Conservation (phyloP, 2,888 invertebrate species). For the Andricus curvator region DNA sequence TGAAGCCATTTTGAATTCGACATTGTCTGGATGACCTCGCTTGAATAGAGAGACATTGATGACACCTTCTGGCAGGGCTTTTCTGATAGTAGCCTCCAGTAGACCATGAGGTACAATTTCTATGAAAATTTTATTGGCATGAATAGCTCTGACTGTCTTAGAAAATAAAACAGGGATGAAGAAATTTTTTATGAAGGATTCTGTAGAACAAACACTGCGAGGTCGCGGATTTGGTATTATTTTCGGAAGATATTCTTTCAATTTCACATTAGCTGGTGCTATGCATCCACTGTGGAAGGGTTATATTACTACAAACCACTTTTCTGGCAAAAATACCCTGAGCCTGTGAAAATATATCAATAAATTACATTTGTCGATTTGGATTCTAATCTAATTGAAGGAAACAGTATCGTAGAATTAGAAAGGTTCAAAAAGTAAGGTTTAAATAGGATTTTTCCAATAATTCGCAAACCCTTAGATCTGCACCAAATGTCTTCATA, state of each 20-base stretch:
- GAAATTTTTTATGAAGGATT: slow-evolving; percentile 93
- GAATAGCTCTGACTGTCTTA: slow-evolving; percentile 89
- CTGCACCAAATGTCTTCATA: too few relatives aligned
- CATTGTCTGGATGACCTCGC: too few relatives aligned
- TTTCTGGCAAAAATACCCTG: slow-evolving; percentile 86
- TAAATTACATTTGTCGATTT: neutral
- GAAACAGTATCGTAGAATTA: too few relatives aligned
- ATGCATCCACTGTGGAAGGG: slow-evolving; percentile 34
- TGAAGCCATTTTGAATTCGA: too few relatives aligned
- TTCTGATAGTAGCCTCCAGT: too few relatives aligned
- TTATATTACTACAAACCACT: slow-evolving; percentile 89
- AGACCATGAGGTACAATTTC: too few relatives aligned
- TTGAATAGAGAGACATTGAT: slow-evolving; percentile 80
- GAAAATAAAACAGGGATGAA: slow-evolving; percentile 87
- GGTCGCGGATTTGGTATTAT: too few relatives aligned
- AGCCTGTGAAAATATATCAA: slow-evolving; percentile 53
- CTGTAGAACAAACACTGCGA: slow-evolving; percentile 81
- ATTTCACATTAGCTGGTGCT: too few relatives aligned
- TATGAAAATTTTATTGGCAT: slow-evolving; percentile 79
- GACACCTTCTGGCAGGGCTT: slow-evolving; percentile 78
- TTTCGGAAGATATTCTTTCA: too few relatives aligned
- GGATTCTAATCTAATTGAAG: too few relatives aligned
- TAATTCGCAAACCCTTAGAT: slow-evolving; percentile 76
- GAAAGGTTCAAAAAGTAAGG: too few relatives aligned
- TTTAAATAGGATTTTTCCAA: neutral